Conservation (phyloP, 92 coral and sea anemone genomes). For the Heteractis magnifica region DNA sequence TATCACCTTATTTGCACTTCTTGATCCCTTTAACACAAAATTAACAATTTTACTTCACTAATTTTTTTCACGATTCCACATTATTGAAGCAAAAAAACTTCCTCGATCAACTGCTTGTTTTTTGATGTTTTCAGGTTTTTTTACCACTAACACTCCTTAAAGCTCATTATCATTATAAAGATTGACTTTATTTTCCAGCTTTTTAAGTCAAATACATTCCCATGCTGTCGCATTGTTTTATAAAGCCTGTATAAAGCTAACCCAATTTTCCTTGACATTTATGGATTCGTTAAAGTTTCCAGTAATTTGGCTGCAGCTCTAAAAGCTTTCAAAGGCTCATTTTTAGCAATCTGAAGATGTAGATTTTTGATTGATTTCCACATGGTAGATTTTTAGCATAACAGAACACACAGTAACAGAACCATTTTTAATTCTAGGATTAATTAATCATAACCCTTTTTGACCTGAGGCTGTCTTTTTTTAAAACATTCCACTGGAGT, state of each 20-base stretch:
- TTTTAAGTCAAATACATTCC: not conserved
- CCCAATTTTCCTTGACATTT: conserved; percentile 5
- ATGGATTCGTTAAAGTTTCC: not conserved
- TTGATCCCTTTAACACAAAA: conserved; percentile 3
- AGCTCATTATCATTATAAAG: conserved; percentile 4
- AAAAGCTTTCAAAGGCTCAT: not conserved
- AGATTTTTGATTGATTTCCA: not conserved
- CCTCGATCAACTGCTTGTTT: not conserved
- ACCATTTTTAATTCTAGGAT: not conserved
- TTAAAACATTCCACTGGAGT: not conserved
- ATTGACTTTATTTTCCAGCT: not conserved
- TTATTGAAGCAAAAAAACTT: not conserved
- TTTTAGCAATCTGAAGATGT: not conserved
- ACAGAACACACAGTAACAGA: not conserved
- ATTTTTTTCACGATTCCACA: not conserved
- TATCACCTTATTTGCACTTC: not conserved
- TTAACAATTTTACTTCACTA: conserved; percentile 25
- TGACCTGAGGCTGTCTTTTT: not conserved
- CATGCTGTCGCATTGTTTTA: conserved; percentile 1
- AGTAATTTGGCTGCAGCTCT: not conserved
- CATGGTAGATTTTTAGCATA: not conserved
- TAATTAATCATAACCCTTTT: conserved; percentile 1
- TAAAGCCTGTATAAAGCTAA: not conserved
- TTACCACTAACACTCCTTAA: not conserved
- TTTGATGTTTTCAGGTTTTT: not conserved